A percentile compares a stretch with the other conserved stretches of the same genome.
phyloP scores from a whole-genome alignment of 2,113 vertebrate species.

The Osmerus mordax region DNA sequence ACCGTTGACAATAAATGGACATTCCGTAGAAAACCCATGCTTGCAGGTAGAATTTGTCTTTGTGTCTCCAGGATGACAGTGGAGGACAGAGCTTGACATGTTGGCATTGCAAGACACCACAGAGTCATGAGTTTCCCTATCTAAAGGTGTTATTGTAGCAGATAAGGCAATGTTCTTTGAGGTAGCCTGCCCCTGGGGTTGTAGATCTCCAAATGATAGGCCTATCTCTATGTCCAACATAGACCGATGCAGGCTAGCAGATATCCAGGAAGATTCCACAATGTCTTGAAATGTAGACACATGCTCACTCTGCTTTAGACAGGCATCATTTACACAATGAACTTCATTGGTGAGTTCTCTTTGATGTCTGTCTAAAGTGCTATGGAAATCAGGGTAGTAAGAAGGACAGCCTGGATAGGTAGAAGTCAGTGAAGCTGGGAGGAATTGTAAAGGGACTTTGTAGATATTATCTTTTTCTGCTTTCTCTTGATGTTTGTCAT shows the following conservation, averaged over 20 bases:
- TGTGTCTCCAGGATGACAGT: background rate
- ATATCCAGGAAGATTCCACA: conserved; percentile 43
- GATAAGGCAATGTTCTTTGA: conserved; percentile 6
- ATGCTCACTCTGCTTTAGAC: conserved; percentile 11
- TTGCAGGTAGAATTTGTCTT: background rate
- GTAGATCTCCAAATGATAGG: background rate
- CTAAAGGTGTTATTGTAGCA: background rate
- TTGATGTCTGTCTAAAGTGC: background rate
- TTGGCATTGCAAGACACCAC: conserved; percentile 3
- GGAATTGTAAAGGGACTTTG: background rate
- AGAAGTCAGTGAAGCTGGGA: background rate
- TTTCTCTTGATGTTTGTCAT: background rate
- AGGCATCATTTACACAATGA: background rate
- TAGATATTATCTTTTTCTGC: background rate
- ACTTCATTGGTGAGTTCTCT: background rate
- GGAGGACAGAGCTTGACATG: conserved; percentile 6
- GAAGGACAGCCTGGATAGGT: background rate
- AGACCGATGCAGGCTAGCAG: conserved; percentile 42
- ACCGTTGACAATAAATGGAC: background rate
- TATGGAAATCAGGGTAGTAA: background rate
- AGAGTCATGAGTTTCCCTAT: background rate
- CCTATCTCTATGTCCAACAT: conserved; percentile 14
- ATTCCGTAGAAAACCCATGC: background rate
- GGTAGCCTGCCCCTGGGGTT: background rate
- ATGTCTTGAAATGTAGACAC: conserved; percentile 34